Evolutionary conservation across 30 jellyfish, hydroid and myxozoan genomes (phyloP).

Genomic region (Mastigias papua): DNA sequence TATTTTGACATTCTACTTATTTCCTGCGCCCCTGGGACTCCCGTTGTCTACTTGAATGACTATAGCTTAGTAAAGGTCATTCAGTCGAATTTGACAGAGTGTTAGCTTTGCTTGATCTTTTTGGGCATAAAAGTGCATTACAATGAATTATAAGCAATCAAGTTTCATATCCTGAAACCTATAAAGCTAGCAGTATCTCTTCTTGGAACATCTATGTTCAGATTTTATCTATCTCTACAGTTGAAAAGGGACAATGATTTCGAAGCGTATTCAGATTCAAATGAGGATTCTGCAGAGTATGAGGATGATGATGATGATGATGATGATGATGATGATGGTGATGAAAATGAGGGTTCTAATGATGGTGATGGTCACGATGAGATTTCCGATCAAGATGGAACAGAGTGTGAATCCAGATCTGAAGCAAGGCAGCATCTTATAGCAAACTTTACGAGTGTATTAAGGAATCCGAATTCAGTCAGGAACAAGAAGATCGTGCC

Average conservation of each 20-base stretch:
- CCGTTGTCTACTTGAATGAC: no score
- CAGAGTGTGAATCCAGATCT: no score
- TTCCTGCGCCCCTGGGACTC: no score
- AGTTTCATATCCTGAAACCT: not conserved
- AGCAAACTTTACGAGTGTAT: no score
- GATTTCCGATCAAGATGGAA: not conserved
- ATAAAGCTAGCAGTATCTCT: not conserved
- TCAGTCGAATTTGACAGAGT: no score
- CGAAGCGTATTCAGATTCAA: conserved; percentile 3
- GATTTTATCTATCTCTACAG: not conserved
- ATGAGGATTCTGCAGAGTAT: not conserved
- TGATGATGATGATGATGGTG: conserved; percentile 4
- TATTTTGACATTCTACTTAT: no score
- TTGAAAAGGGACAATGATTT: conserved; percentile 1
- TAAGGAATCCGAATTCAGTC: no score
- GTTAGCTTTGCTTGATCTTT: no score
- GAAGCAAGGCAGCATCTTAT: no score
- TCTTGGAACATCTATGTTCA: not conserved
- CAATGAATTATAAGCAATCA: no score
- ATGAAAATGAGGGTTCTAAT: not conserved
- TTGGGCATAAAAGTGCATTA: no score
- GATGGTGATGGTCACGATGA: not conserved
- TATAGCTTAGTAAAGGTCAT: no score
- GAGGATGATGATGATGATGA: conserved; percentile 6
- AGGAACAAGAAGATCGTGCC: not conserved